Evolutionary conservation across 2,113 vertebrate species (phyloP), one percentile per base, ranked within the genome.

Genomic region (Cervus canadensis): DNA sequence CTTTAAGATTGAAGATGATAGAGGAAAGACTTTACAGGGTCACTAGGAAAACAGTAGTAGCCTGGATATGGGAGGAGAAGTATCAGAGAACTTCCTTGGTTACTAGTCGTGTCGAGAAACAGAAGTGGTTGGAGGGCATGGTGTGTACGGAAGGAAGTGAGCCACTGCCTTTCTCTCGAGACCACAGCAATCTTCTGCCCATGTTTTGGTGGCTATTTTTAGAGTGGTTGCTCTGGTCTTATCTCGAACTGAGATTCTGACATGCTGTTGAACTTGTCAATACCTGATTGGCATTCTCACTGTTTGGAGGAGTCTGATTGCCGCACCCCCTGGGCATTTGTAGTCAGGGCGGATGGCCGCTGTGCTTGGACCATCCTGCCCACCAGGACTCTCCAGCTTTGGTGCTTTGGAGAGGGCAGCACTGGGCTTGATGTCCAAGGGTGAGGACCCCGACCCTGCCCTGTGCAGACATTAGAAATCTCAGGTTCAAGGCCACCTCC

Each of bases 161-260:
- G 98, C 97, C 96, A 11, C 97, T 96, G 98, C 97, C 98, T 98
- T 98, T 98, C 98, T 97, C 98, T 93, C 98, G 93, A 94, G 97
- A 96, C 98, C 98, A 94, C 76, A 98, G 97, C 91, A 81, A 94
- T 98, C 97, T 98, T 98, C 98, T 2, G 92, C 98, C 91, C 19
- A 6, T 98, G 98, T 98, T 99, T 99, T 98, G 7, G 97, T 95
- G 81, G 87, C 94, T 99, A 98, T 99, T 99, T 99, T 98, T 99
- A 98, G 98, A 92, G 6, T 40, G 2, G 82, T 78, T 98, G 79
- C 97, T 98, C 98, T 96, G 98, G 45, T 95, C 43, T 92, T 83
- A 94, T 95, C 89, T 96, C 89, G 82, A 87, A 57, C 85, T 6
- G 76, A 82, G 91, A 93, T 94, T 91, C 62, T 76, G 1, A 89